These are phyloP conservation scores for Stictocephala bisonia DNA, from an alignment of 2,888 invertebrate species.

Conservation along the genomic window DNA sequence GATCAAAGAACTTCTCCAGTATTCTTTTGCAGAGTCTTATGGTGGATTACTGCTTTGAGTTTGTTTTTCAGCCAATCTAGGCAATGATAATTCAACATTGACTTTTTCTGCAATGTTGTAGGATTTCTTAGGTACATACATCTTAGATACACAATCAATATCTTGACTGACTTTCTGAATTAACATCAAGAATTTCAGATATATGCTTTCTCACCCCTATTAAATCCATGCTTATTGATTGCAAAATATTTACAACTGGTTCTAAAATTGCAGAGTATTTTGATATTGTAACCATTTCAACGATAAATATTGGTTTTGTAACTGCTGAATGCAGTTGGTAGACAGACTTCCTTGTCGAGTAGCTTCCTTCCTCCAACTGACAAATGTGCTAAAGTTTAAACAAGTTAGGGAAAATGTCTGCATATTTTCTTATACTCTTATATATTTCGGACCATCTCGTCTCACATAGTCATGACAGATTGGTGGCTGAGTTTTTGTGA, in stretches of 20 bases:
- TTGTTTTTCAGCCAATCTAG: background rate
- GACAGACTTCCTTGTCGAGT: background rate
- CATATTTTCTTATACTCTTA: too few species aligned
- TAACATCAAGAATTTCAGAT: background rate
- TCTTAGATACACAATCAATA: too few species aligned
- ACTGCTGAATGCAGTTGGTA: background rate
- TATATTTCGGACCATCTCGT: too few species aligned
- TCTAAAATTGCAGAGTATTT: background rate
- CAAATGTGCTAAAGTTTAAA: background rate
- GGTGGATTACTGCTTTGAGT: background rate
- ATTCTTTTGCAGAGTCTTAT: slow-evolving; percentile 31
- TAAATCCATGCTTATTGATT: background rate
- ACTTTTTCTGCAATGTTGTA: background rate
- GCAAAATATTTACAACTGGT: background rate
- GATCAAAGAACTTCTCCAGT: slow-evolving; percentile 60
- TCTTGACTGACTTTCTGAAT: too few species aligned
- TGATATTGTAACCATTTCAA: background rate
- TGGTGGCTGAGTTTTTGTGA: too few species aligned
- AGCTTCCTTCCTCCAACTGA: background rate
- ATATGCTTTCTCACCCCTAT: background rate
- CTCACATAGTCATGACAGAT: too few species aligned
- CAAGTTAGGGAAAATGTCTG: background rate
- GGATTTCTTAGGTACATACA: background rate
- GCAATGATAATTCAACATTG: background rate
- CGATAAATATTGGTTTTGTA: background rate